Conservation (phyloP, 2,113 vertebrate genomes). For the Engraulis encrasicolus region DNA sequence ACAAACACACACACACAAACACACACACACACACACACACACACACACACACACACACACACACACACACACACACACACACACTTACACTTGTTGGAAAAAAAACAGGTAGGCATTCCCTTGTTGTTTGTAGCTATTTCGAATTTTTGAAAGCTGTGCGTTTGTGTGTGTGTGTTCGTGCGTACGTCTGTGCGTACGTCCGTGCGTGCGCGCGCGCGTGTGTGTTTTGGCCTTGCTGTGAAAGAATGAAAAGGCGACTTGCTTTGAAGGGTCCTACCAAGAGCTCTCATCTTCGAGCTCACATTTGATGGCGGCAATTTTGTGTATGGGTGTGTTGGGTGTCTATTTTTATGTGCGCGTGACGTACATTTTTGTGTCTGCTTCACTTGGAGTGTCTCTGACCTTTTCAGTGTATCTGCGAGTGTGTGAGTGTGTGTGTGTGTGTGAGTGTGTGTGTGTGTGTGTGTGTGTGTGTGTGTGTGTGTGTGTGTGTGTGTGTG, state of each 20-base stretch:
- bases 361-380: neutral
- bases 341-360: neutral
- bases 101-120: neutral
- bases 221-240: neutral
- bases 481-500: neutral
- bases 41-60: no score
- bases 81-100: no score
- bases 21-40: no score
- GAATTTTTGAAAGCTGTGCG: no score
- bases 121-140: neutral
- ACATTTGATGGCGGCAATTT: neutral
- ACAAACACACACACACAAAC: no score
- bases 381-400: neutral
- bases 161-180: no score
- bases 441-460: neutral
- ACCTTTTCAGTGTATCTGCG: neutral
- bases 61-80: no score
- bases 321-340: neutral
- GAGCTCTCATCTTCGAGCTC: neutral
- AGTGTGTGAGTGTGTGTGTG: no score
- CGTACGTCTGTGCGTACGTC: no score
- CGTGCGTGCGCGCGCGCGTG: no score
- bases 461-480: neutral
- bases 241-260: neutral
- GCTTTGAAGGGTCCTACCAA: neutral